Base-by-base conservation (phyloP, 2,113 vertebrate genomes). In the Neogobius melanostomus region DNA sequence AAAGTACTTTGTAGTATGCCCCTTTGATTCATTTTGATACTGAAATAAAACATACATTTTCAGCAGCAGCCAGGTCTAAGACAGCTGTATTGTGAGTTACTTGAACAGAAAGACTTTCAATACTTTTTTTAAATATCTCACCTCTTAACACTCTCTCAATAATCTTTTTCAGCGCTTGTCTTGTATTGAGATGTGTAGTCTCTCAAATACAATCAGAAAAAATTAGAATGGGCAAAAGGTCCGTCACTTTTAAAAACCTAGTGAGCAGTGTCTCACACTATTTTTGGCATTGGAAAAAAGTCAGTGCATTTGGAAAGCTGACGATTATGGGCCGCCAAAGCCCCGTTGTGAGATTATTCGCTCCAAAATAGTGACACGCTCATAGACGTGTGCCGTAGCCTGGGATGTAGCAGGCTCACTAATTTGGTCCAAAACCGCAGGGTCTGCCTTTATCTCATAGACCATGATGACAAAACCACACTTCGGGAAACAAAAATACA, bases 211-310 rank as follows among this genome's bases (percentile, higher is more conserved):
- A 75, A 82, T 80, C 71, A 66, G 68, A 82, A 80, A 21, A 78
- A 74, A 82, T 76, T 75, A 79, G 70, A 67, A 74, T 63, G 52
- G 66, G 78, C 73, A 63, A 84, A 67, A 87, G 66, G 71, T 77
- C 72, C 64, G 52, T 85, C 72, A 71, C 68, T 71, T 84, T 72
- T 81, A 75, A 82, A 78, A 71, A 62, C 66, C 49, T 74, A 75
- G 72, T 61, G 68, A 81, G 76, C 70, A 80, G 73, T 76, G 79
- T 85, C 82, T 86, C 86, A 84, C 72, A 72, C 71, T 83, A 75
- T 81, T 83, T 73, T 84, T 87, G 88, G 85, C 89, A 66, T 76
- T 11, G 44, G 79, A 76, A 85, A 84, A 87, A 86, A 89, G 83
- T 87, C 81, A 76, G 73, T 85, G 81, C 76, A 76, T 85, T 81